phyloP scores from a whole-genome alignment of 30 jellyfish, hydroid and myxozoan genomes.

The Hydractinia symbiolongicarpus region DNA sequence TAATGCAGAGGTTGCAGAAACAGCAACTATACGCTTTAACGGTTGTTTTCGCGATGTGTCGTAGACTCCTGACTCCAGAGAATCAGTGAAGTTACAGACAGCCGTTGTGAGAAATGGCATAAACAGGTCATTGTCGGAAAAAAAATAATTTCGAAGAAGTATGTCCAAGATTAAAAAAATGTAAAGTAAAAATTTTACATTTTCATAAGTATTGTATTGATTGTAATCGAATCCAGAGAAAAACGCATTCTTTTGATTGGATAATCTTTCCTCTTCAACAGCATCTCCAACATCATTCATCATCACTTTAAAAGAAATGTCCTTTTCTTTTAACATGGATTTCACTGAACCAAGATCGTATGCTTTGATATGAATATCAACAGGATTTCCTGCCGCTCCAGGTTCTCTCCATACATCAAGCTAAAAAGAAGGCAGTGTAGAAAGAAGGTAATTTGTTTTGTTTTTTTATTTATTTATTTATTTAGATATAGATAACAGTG shows the following conservation, averaged over 20 bases:
- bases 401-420: conserved; percentile 40
- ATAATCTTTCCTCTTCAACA: conserved; percentile 38
- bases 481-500: background rate
- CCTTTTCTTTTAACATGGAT: conserved; percentile 8
- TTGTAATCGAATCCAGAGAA: conserved; percentile 64
- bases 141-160: no score
- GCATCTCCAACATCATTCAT: conserved; percentile 47
- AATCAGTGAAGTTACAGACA: background rate
- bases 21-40: no score
- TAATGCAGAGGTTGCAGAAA: no score
- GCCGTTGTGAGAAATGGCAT: background rate
- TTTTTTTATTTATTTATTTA: background rate
- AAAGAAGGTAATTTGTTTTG: background rate
- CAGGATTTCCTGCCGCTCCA: conserved; percentile 32
- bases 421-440: background rate
- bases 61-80: no score
- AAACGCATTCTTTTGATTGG: conserved; percentile 51
- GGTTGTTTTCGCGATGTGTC: no score
- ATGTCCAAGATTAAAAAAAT: background rate
- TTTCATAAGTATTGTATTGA: conserved; percentile 49
- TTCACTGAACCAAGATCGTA: conserved; percentile 19
- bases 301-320: conserved; percentile 20
- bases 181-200: conserved; percentile 21
- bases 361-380: conserved; percentile 58
- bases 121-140: no score